A percentile compares a stretch with the other conserved stretches of the same genome.
Evolutionary conservation across 2,888 invertebrate genomes (phyloP).

Genomic region (Hirtodrosophila confusa): DNA sequence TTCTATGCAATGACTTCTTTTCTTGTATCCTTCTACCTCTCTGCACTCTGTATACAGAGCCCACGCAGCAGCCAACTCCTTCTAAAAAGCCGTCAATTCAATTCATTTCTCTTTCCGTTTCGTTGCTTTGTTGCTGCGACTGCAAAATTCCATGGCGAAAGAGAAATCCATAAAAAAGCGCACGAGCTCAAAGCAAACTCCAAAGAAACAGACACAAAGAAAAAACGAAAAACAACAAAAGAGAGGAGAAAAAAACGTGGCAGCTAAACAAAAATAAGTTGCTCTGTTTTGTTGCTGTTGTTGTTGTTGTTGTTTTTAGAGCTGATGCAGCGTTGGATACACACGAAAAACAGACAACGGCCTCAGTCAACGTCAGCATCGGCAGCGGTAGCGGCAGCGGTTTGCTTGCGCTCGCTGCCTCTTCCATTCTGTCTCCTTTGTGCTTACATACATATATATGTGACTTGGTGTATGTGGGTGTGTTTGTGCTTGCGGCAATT

Average conservation of each 20-base stretch:
- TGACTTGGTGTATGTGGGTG: constrained; percentile 22
- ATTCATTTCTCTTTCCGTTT: constrained; percentile 64
- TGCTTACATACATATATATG: constrained; percentile 20
- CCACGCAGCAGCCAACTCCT: constrained; percentile 13
- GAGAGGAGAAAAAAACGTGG: constrained; percentile 59
- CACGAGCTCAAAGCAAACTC: constrained; percentile 40
- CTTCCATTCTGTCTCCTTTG: constrained; percentile 63
- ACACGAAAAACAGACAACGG: constrained; percentile 64
- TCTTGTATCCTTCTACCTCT: constrained; percentile 2
- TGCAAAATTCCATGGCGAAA: constrained; percentile 59
- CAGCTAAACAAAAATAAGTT: constrained; percentile 73
- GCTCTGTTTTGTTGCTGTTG: constrained; percentile 43
- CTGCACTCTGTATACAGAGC: neutral
- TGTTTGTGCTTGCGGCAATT: constrained; percentile 23
- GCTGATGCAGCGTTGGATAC: constrained; percentile 60
- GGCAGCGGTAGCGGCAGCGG: neutral
- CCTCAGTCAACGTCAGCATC: constrained; percentile 46
- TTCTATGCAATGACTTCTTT: constrained; percentile 14
- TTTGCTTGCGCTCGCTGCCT: constrained; percentile 40
- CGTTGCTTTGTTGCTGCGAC: constrained; percentile 43
- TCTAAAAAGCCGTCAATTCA: constrained; percentile 30
- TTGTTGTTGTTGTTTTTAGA: constrained; percentile 17
- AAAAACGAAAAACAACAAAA: constrained; percentile 45
- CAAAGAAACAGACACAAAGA: constrained; percentile 31
- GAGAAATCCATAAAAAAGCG: constrained; percentile 59